These are phyloP conservation scores for Dolichotis patagonum DNA, from an alignment of 2,113 vertebrate genomes.

Conservation along the genomic window DNA sequence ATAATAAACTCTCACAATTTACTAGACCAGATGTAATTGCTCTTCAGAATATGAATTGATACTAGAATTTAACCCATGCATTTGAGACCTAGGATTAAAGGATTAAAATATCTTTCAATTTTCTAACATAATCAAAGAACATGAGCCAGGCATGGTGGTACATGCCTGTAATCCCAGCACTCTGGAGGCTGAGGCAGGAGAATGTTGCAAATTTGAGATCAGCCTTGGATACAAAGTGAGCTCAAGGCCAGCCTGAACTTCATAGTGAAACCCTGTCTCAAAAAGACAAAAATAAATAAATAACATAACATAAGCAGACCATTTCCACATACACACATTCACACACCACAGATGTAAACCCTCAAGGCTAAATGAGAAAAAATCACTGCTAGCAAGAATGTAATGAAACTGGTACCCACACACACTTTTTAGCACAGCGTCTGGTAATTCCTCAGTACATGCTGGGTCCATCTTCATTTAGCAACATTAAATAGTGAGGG, in stretches of 20 bases:
- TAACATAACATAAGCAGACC: background rate
- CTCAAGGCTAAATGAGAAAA: background rate
- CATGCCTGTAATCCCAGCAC: too few relatives aligned
- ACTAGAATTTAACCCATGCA: background rate
- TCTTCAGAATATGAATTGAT: background rate
- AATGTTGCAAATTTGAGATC: too few relatives aligned
- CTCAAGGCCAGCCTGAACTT: too few relatives aligned
- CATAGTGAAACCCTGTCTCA: too few relatives aligned
- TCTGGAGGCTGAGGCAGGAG: too few relatives aligned
- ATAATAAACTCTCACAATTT: background rate
- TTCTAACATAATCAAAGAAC: background rate
- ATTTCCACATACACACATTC: background rate
- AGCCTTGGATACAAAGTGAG: too few relatives aligned
- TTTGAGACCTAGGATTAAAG: background rate
- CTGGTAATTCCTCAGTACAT: accelerated
- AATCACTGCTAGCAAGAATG: background rate
- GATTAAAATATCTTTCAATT: background rate
- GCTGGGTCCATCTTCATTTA: background rate
- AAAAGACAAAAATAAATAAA: too few relatives aligned
- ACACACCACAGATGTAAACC: accelerated
- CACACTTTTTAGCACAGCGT: background rate
- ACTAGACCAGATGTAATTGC: too few relatives aligned
- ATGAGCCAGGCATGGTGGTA: background rate
- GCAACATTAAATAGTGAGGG: background rate
- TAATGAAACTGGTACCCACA: background rate